Base-by-base conservation (phyloP, 2,113 vertebrate species). In the Saccopteryx leptura region DNA sequence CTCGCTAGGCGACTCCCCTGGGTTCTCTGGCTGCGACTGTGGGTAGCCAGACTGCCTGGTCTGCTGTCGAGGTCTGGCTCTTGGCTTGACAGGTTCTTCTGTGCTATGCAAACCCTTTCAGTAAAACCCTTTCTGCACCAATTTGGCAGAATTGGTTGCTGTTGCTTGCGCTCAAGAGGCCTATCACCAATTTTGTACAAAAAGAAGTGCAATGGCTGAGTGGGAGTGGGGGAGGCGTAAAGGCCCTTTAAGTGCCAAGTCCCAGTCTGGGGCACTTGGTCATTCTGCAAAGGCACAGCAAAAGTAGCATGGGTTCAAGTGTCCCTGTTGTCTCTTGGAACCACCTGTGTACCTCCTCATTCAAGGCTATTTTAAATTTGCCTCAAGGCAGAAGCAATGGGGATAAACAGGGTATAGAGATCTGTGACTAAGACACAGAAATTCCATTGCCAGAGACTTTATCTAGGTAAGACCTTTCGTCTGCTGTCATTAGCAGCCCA, bases 1-100 rank as follows among this genome's bases (percentile, higher is more conserved):
- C 48, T 46, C 0, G 0, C 23, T 1, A 2, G 60, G 5, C 21
- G 39, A 17, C 68, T 26, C 39, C 39, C 31, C 69, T 2, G 3
- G 56, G 26, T n/a, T 31, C 26, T 18, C n/a, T 46, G 31, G 48
- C 61, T 88, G 18, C 2, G 0, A 26, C n/a, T 56, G 39, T 48
- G n/a, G n/a, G 26, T 52, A 18, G 14, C 21, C 39, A 28, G 56
- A 24, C 48, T 63, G 60, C 39, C 88, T 28, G 1, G 8, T 5
- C 48, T 24, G 9, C 23, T 11, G 26, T 18, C 63, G 9, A 52
- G 54, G 52, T 66, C 80, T 48, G 15, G 28, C 71, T 81, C 78
- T 61, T 48, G 15, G 24, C 14, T 28, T 52, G 17, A 11, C 26
- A 74, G 60, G 24, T n/a, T 33, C 17, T 33, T 46, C 83, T n/a